Conservation (phyloP, 2,797 vertebrate species). For the Crossoptilon crossoptilon region DNA sequence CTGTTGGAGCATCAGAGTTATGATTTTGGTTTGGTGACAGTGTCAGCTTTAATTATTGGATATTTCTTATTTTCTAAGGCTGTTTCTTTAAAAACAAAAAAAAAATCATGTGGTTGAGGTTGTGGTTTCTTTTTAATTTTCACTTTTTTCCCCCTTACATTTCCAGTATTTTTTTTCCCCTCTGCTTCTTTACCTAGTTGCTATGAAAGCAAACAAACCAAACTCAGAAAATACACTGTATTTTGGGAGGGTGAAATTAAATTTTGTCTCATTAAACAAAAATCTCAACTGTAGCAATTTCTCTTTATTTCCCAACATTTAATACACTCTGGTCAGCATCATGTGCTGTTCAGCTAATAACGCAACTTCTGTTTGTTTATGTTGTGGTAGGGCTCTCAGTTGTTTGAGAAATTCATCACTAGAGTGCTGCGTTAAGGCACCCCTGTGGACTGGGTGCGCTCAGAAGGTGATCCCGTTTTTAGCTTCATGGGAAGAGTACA, state of each 20-base stretch:
- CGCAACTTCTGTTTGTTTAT: neutral
- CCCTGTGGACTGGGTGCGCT: neutral
- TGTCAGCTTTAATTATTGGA: neutral
- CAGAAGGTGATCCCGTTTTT: neutral
- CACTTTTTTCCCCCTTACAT: neutral
- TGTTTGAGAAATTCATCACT: neutral
- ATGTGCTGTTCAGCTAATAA: neutral
- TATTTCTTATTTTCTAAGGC: neutral
- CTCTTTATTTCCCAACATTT: neutral
- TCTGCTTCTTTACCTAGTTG: neutral
- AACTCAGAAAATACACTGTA: neutral
- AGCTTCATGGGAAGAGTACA: neutral
- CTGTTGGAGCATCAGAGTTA: neutral
- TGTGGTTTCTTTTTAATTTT: neutral
- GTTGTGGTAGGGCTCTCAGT: neutral
- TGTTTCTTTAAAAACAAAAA: neutral
- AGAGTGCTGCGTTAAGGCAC: neutral
- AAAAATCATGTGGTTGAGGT: neutral
- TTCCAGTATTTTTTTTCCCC: neutral
- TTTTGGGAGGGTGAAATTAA: neutral
- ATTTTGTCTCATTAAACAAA: constrained; percentile 1
- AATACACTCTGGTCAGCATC: neutral
- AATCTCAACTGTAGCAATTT: neutral
- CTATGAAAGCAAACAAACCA: neutral
- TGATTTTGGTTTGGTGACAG: neutral